A percentile compares a stretch with the other conserved stretches of the same genome.
phyloP scores from a whole-genome alignment of 1,140 invertebrate genomes.

The Lethrus apterus region DNA sequence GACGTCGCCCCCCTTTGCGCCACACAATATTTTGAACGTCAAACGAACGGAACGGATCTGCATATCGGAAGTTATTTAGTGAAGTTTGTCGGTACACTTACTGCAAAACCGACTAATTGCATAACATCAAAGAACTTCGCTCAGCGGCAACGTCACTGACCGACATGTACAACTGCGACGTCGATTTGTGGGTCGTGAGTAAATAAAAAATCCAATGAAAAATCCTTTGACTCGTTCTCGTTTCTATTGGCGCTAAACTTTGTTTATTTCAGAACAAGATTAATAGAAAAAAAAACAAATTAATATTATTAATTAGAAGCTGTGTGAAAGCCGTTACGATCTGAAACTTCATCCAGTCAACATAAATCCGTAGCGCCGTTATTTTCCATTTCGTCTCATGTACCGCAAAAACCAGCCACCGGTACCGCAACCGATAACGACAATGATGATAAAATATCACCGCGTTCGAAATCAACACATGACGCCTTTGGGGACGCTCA shows the following conservation, averaged over 20 bases:
- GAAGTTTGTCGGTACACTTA: slow-evolving; percentile 1
- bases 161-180: slow-evolving; percentile 11
- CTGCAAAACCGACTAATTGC: slow-evolving; percentile 17
- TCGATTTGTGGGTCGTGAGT: slow-evolving; percentile 15
- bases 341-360: too few relatives aligned
- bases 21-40: background rate
- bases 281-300: too few relatives aligned
- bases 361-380: slow-evolving; percentile 16
- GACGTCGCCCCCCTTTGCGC: background rate
- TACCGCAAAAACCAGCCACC: background rate
- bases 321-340: too few relatives aligned
- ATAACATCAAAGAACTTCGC: slow-evolving; percentile 20
- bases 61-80: background rate
- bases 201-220: slow-evolving; percentile 25
- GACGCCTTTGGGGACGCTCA: slow-evolving; percentile 25
- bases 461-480: slow-evolving; percentile 21
- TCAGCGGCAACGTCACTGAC: background rate
- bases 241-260: too few relatives aligned
- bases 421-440: background rate
- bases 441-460: slow-evolving; percentile 30
- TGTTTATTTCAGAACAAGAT: too few relatives aligned
- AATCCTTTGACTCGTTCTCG: slow-evolving; percentile 27
- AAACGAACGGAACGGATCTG: background rate
- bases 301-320: too few relatives aligned
- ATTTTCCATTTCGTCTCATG: slow-evolving; percentile 18